Conservation (phyloP, 2,888 invertebrate genomes). For the Zhengitettix transpicula region DNA sequence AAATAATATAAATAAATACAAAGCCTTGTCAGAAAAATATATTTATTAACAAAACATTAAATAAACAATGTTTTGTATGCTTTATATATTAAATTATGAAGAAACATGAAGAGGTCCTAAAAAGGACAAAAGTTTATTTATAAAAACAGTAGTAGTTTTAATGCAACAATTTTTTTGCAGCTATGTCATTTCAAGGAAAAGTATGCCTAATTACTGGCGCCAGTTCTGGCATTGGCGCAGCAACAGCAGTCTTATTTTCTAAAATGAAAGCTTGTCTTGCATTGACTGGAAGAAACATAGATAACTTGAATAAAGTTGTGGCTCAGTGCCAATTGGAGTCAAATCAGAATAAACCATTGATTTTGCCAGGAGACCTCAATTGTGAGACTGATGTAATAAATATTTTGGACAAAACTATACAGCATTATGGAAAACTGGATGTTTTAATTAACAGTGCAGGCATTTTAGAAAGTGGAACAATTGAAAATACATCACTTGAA, state of each 20-base stretch:
- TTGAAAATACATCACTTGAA: slow-evolving; percentile 69
- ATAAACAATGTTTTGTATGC: too few relatives aligned
- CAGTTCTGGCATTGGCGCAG: slow-evolving; percentile 73
- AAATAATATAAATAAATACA: too few relatives aligned
- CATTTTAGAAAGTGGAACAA: slow-evolving; percentile 59
- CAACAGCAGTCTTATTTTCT: slow-evolving; percentile 61
- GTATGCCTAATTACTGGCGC: slow-evolving; percentile 63
- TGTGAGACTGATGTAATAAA: slow-evolving; percentile 55
- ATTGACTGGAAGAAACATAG: slow-evolving; percentile 49
- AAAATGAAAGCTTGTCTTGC: slow-evolving; percentile 59
- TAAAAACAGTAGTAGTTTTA: too few relatives aligned
- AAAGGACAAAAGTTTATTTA: too few relatives aligned
- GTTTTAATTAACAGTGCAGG: slow-evolving; percentile 87
- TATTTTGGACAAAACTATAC: slow-evolving; percentile 53
- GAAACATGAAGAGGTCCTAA: too few relatives aligned
- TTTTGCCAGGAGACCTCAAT: slow-evolving; percentile 52
- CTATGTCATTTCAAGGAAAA: slow-evolving; percentile 50
- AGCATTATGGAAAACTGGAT: slow-evolving; percentile 60
- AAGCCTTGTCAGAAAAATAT: too few relatives aligned
- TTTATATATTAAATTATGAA: too few relatives aligned
- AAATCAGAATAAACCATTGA: slow-evolving; percentile 30
- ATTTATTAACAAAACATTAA: too few relatives aligned
- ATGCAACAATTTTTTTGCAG: not conserved
- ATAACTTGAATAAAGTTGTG: slow-evolving; percentile 46
- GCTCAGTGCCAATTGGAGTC: slow-evolving; percentile 29